A percentile compares a stretch with the other conserved stretches of the same genome.
Conservation (phyloP, 2,113 vertebrate species). For the Stegostoma tigrinum region DNA sequence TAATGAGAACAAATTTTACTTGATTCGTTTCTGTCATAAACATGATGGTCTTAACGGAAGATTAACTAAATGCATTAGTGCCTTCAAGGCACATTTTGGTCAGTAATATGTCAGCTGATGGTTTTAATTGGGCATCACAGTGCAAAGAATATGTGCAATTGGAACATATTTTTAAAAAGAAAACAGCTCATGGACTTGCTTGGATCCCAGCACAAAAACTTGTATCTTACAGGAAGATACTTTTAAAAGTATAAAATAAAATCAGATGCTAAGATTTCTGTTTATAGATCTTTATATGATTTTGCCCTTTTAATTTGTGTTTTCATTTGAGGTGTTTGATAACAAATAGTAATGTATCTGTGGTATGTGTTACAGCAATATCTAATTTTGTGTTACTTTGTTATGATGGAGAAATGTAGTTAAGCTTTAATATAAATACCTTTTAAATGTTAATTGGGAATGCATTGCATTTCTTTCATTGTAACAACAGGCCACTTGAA, state of each 20-base stretch:
- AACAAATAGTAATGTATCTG: constrained; percentile 24
- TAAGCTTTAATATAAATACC: constrained; percentile 15
- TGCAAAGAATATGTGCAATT: constrained; percentile 25
- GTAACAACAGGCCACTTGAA: neutral
- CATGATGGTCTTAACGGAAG: constrained; percentile 10
- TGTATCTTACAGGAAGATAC: constrained; percentile 15
- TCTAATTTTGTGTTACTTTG: constrained; percentile 31
- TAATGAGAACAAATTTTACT: constrained; percentile 57
- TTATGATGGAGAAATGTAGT: constrained; percentile 27
- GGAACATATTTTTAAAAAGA: neutral
- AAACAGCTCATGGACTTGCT: neutral
- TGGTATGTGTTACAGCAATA: constrained; percentile 35
- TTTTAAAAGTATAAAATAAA: neutral
- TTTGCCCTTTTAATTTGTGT: constrained; percentile 19
- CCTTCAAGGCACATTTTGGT: constrained; percentile 27
- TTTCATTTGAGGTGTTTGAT: constrained; percentile 26
- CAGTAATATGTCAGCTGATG: neutral
- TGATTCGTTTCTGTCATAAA: constrained; percentile 12
- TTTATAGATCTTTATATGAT: constrained; percentile 12
- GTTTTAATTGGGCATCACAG: constrained; percentile 9
- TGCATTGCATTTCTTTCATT: constrained; percentile 21
- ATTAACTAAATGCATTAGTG: constrained; percentile 7
- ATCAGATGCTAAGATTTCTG: constrained; percentile 35
- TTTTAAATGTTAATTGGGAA: constrained; percentile 30
- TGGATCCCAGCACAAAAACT: neutral